These are phyloP conservation scores for Cephus runcator DNA, from an alignment of 2,888 invertebrate genomes.

Conservation along the genomic window DNA sequence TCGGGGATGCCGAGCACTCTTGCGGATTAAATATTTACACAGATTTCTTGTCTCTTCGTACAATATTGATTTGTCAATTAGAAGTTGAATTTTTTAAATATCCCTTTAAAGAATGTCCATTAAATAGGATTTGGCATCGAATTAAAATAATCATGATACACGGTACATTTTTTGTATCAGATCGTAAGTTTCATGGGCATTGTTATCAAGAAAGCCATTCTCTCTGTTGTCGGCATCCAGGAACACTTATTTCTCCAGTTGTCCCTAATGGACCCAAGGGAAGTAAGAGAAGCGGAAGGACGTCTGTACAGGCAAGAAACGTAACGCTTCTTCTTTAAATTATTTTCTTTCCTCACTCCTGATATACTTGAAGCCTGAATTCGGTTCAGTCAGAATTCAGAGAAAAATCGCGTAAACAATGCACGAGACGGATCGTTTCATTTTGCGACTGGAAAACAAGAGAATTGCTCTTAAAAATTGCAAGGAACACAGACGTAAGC, in stretches of 20 bases:
- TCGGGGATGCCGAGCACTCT: not conserved
- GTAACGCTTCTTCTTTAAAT: not conserved
- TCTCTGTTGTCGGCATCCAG: not conserved
- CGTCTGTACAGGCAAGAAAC: not conserved
- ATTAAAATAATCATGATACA: not conserved
- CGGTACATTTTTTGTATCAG: not conserved
- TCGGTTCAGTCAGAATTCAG: not conserved
- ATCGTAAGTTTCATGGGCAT: not conserved
- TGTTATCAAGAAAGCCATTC: not conserved
- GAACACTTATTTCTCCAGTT: not conserved
- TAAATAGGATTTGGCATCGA: not conserved
- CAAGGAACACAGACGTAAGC: not conserved
- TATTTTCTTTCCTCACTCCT: not conserved
- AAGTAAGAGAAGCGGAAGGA: not conserved
- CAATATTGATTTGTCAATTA: not conserved
- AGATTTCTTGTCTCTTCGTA: not conserved
- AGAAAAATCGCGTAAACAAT: not conserved
- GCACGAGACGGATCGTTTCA: not conserved
- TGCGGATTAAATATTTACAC: not conserved
- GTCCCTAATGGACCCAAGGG: not conserved
- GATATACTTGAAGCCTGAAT: not conserved
- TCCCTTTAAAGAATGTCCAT: not conserved
- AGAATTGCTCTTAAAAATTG: not conserved
- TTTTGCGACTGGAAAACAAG: conserved; percentile 1
- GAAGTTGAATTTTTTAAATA: not conserved